Evolutionary conservation across 2,797 vertebrate species (phyloP).

Genomic region (Carcharodon carcharias): DNA sequence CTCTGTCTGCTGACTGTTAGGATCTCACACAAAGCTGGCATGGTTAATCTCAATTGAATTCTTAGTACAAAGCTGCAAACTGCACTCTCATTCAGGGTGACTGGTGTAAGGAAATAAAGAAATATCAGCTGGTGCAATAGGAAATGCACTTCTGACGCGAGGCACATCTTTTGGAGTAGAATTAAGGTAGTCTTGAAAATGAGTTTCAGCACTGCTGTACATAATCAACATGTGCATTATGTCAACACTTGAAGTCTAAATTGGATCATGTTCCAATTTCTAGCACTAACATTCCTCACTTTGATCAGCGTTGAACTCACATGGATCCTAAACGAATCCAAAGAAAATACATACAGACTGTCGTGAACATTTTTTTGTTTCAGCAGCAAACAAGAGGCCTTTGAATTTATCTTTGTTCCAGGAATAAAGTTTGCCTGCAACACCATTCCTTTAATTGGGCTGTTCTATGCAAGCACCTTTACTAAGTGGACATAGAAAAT

Average conservation of each 20-base stretch:
- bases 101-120: background rate
- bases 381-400: background rate
- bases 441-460: background rate
- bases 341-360: background rate
- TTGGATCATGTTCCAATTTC: background rate
- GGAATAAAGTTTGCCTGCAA: background rate
- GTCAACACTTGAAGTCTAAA: background rate
- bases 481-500: background rate
- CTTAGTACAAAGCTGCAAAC: background rate
- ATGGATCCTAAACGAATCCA: background rate
- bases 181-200: no score
- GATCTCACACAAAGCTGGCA: background rate
- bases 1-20: background rate
- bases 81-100: background rate
- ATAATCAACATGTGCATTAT: background rate
- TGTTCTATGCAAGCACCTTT: background rate
- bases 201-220: background rate
- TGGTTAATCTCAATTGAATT: background rate
- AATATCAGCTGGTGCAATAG: background rate
- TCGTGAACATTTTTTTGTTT: background rate
- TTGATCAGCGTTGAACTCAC: background rate
- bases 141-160: background rate
- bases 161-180: background rate
- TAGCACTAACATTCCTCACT: background rate
- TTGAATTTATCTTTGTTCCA: background rate